Evolutionary conservation across 2,113 vertebrate genomes (phyloP).

Genomic region (Camelus dromedarius): DNA sequence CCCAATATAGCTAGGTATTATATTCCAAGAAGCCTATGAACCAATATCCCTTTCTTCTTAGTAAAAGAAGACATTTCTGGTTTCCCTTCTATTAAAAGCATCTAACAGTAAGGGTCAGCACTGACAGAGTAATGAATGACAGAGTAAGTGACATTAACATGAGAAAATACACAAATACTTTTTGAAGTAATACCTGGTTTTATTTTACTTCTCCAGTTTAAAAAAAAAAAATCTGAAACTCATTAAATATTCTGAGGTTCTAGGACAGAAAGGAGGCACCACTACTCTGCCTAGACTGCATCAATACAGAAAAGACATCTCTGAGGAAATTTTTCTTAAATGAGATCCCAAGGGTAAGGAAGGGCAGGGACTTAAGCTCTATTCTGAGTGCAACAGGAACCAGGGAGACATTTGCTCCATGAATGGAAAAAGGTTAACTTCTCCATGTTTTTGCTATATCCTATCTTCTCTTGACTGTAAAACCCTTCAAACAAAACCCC

Average conservation of each 20-base stretch:
- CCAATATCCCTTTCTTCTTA: neutral
- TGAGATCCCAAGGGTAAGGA: neutral
- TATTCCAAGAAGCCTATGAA: neutral
- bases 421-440: neutral
- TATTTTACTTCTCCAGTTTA: neutral
- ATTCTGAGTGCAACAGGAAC: neutral
- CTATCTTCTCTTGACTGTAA: neutral
- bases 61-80: neutral
- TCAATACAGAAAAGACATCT: neutral
- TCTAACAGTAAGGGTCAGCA: neutral
- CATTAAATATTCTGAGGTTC: neutral
- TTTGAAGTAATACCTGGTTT: neutral
- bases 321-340: neutral
- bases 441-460: neutral
- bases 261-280: neutral
- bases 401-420: neutral
- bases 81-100: conserved; percentile 27
- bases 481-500: neutral
- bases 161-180: conserved; percentile 18
- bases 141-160: neutral
- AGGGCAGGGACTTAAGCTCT: neutral
- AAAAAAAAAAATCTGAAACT: neutral
- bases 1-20: neutral
- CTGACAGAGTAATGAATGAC: neutral
- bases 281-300: neutral